A percentile compares a stretch with the other conserved stretches of the same genome.
phyloP scores from a whole-genome alignment of 2,113 vertebrate genomes.

The Anser cygnoides region DNA sequence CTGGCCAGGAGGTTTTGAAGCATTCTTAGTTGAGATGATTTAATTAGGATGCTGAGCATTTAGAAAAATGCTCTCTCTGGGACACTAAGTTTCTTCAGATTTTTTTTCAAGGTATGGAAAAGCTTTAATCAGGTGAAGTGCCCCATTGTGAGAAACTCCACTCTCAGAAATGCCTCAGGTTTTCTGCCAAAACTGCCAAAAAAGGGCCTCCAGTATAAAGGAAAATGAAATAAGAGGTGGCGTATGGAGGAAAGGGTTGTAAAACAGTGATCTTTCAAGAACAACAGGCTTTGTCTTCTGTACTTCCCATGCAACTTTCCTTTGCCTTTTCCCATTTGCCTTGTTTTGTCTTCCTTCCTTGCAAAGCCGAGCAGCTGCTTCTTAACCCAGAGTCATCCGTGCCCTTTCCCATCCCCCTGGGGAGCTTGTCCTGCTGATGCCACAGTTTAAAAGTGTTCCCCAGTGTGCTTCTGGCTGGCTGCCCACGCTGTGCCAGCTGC shows the following conservation, averaged over 20 bases:
- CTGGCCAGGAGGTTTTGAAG: conserved; percentile 42
- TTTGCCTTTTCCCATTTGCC: neutral
- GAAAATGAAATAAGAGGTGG: neutral
- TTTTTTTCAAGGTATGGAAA: neutral
- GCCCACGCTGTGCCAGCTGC: neutral
- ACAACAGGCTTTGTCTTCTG: neutral
- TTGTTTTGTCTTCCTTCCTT: neutral
- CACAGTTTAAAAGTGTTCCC: neutral
- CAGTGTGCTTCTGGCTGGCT: neutral
- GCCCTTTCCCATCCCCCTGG: neutral
- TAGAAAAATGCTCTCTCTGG: conserved; percentile 38
- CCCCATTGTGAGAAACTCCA: neutral
- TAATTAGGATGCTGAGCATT: conserved; percentile 50
- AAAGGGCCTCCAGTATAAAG: neutral
- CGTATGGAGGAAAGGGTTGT: neutral
- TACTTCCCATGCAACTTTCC: neutral
- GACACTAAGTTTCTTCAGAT: neutral
- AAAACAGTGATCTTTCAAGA: neutral
- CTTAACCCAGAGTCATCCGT: neutral
- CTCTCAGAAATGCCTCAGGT: neutral
- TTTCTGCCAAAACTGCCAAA: neutral
- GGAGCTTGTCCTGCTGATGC: neutral
- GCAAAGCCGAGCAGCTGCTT: neutral
- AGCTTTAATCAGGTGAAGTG: conserved; percentile 12
- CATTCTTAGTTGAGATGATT: conserved; percentile 47